Base-by-base conservation (phyloP, 2,113 vertebrate species). In the Leucopsar rothschildi region DNA sequence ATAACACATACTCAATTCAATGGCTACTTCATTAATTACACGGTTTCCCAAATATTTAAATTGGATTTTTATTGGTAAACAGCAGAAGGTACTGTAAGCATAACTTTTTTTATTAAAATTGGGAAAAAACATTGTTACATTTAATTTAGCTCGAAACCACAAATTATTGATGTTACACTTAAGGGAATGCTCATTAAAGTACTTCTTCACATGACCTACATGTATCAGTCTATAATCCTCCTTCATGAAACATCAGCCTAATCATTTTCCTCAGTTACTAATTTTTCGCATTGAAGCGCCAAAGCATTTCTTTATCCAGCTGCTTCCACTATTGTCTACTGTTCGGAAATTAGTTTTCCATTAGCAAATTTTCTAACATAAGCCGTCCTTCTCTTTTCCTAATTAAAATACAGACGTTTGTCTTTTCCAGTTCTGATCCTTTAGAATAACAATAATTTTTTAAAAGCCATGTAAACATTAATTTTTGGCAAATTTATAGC, bases 181-280 rank as follows among this genome's bases (percentile, higher is more conserved):
- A 83, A 70, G 70, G 71, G 79, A 93, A 80, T 44, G 66, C 44
- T 96, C 81, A 91, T 87, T 85, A 82, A 95, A 93, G 57, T 84
- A 72, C 45, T 95, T 89, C 66, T 91, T 91, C 89, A 91, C 45
- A 87, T 82, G 84, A 94, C 66, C 84, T 89, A 96, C 61, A 92
- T 92, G 50, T 85, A 90, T 87, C 84, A 92, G 90, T 44, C 49
- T 52, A 52, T 77, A 92, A 92, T 83, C 61, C 39, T 15, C 61
- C 52, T 88, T 64, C 57, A 57, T 49, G 60, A 92, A 93, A 68
- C 31, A 28, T 1, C 64, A 39, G 35, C 40, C 75, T 92, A 87
- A 87, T 83, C 17, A 69, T 91, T 82, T 92, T 72, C 59, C 56
- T 87, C 70, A 72, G 70, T 91, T 86, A 88, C 85, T 90, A 91